Evolutionary conservation across 2,113 vertebrate species (phyloP).

Genomic region (Gallinago paraguaiae): DNA sequence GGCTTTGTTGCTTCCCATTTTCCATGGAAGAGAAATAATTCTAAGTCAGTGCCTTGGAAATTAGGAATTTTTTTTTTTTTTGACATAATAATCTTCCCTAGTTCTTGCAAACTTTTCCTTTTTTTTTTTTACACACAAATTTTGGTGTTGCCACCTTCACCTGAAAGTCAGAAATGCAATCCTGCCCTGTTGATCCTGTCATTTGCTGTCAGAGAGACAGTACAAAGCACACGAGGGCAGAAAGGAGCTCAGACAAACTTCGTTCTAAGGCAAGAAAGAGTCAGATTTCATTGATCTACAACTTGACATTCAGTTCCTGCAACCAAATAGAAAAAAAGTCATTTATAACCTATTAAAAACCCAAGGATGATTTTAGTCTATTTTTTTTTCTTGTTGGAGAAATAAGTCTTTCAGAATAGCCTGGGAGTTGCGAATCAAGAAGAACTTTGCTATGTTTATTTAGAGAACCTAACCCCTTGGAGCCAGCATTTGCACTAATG

Average conservation of each 20-base stretch:
- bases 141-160: not conserved
- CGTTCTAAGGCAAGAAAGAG: constrained; percentile 32
- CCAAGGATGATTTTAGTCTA: constrained; percentile 43
- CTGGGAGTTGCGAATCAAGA: constrained; percentile 64
- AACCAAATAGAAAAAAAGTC: constrained; percentile 44
- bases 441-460: constrained; percentile 76
- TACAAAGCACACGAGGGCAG: not conserved
- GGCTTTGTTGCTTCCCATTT: not conserved
- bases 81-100: not conserved
- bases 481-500: constrained; percentile 80
- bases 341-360: constrained; percentile 74
- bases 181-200: not conserved
- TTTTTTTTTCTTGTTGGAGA: not conserved
- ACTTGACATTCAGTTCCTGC: constrained; percentile 55
- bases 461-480: constrained; percentile 78
- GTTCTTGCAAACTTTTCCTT: not conserved
- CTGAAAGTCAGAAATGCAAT: not conserved
- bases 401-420: constrained; percentile 67
- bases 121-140: not conserved
- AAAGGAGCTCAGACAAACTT: constrained; percentile 11
- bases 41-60: not conserved
- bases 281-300: constrained; percentile 36
- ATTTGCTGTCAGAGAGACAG: not conserved
- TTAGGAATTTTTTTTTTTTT: not conserved
- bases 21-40: not conserved